A percentile compares a stretch with the other conserved stretches of the same genome.
Conservation (phyloP, 2,888 invertebrate genomes). For the Epinotia nisella region DNA sequence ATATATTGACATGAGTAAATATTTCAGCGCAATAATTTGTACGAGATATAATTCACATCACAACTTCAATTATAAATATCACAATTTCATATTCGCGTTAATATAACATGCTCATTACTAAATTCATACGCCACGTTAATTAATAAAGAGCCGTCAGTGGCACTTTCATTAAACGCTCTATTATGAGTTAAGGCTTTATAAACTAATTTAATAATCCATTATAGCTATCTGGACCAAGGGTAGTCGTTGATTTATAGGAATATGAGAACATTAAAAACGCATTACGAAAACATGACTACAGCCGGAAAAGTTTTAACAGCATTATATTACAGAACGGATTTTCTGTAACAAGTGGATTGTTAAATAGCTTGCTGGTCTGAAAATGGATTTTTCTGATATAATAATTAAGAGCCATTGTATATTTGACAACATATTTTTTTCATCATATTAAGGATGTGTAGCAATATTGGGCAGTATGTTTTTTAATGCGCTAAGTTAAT, state of each 20-base stretch:
- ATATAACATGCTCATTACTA: slow-evolving; percentile 36
- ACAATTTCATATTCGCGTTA: slow-evolving; percentile 2
- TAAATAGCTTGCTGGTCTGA: slow-evolving; percentile 32
- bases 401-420: background rate
- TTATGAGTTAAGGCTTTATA: slow-evolving; percentile 60
- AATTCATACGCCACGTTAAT: slow-evolving; percentile 51
- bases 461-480: background rate
- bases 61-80: background rate
- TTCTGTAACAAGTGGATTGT: slow-evolving; percentile 56
- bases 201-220: slow-evolving; percentile 81
- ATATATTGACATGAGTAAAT: background rate
- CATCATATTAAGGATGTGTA: no score
- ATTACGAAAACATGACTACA: slow-evolving; percentile 84
- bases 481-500: background rate
- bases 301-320: slow-evolving; percentile 79
- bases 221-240: slow-evolving; percentile 83
- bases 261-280: slow-evolving; percentile 85
- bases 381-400: slow-evolving; percentile 15
- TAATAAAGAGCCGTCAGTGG: slow-evolving; percentile 53
- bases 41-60: background rate
- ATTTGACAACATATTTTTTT: background rate
- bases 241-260: slow-evolving; percentile 82
- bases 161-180: slow-evolving; percentile 56
- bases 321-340: slow-evolving; percentile 70
- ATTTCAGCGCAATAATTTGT: background rate